These are phyloP conservation scores for Pterois miles DNA, from an alignment of 2,797 vertebrate genomes.

Conservation along the genomic window DNA sequence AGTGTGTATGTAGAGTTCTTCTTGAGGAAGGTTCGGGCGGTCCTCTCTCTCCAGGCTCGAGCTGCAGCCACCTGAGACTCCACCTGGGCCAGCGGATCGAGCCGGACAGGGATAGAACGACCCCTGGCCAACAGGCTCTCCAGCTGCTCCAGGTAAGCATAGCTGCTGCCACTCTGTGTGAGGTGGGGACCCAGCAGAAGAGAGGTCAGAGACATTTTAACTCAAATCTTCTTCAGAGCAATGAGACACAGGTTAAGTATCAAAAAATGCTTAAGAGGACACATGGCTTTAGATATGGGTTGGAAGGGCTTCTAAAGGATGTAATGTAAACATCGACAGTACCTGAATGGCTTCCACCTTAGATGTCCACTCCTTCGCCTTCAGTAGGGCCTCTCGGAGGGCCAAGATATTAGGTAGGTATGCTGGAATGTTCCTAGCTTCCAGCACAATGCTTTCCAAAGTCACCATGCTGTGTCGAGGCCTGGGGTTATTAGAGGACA, in stretches of 20 bases:
- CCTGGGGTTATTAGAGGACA: slow-evolving; percentile 68
- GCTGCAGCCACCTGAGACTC: slow-evolving; percentile 96
- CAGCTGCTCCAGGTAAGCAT: slow-evolving; percentile 95
- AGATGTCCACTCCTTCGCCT: slow-evolving; percentile 95
- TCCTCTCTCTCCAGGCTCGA: slow-evolving; percentile 95
- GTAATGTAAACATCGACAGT: slow-evolving; percentile 19
- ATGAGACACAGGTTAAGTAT: no score
- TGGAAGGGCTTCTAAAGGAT: background rate
- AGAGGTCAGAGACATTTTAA: background rate
- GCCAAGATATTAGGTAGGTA: slow-evolving; percentile 96
- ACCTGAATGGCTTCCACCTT: slow-evolving; percentile 98
- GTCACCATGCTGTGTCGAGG: slow-evolving; percentile 93
- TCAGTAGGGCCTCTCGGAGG: slow-evolving; percentile 93
- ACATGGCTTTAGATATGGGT: background rate
- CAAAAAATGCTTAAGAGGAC: background rate
- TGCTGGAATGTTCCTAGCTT: slow-evolving; percentile 97
- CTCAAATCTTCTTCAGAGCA: background rate
- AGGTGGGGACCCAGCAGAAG: background rate
- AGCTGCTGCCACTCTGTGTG: slow-evolving; percentile 91
- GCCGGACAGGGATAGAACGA: slow-evolving; percentile 93
- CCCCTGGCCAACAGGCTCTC: slow-evolving; percentile 93
- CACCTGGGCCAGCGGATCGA: slow-evolving; percentile 93
- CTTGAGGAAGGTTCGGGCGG: slow-evolving; percentile 95
- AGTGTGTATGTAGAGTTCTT: slow-evolving; percentile 97
- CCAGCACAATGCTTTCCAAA: slow-evolving; percentile 93